phyloP scores from a whole-genome alignment of 2,113 vertebrate genomes.

The Pygathrix nemaeus region DNA sequence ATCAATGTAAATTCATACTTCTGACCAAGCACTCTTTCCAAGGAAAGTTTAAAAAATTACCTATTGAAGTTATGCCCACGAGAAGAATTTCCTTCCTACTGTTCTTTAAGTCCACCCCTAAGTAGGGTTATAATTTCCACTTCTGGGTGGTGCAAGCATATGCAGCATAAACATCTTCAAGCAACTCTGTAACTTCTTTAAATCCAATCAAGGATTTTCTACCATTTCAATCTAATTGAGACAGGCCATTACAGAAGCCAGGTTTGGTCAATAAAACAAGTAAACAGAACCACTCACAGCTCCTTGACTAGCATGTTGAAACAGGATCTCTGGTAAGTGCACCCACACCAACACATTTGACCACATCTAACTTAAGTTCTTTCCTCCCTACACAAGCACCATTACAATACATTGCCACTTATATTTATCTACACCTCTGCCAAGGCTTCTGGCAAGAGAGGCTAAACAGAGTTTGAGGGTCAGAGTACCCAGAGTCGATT shows the following conservation, averaged over 20 bases:
- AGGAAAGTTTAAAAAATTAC: background rate
- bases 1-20: background rate
- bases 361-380: background rate
- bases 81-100: background rate
- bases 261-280: background rate
- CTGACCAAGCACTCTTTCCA: background rate
- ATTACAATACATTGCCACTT: background rate
- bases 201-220: background rate
- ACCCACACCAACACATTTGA: background rate
- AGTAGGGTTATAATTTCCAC: background rate
- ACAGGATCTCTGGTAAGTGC: background rate
- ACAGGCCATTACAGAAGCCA: background rate
- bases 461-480: background rate
- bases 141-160: background rate
- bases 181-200: background rate
- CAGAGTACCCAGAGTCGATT: background rate
- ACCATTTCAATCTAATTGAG: background rate
- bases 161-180: background rate
- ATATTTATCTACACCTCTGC: background rate
- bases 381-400: background rate
- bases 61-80: background rate
- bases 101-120: background rate
- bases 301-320: background rate
- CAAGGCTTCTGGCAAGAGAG: background rate
- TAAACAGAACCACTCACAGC: background rate